phyloP scores from a whole-genome alignment of 64 coral and sea anemone genomes.

The Anthopleura sola region DNA sequence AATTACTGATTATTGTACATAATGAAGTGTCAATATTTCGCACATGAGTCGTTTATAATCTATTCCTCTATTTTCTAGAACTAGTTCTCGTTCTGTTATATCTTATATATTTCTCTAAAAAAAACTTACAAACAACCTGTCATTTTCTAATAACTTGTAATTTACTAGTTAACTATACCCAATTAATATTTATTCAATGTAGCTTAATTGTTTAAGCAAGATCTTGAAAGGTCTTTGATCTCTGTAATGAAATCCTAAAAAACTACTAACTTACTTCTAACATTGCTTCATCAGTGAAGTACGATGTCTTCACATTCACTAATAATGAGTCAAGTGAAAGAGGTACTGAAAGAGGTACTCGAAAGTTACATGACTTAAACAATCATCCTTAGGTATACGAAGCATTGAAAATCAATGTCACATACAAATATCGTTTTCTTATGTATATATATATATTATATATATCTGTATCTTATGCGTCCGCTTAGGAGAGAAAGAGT shows the following conservation, averaged over 20 bases:
- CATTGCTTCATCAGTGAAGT: background rate
- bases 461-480: background rate
- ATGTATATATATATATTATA: background rate
- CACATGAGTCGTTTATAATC: background rate
- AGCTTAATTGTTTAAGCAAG: conserved; percentile 5
- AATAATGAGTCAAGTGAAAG: no score
- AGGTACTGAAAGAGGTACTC: background rate
- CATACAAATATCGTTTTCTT: background rate
- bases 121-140: background rate
- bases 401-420: background rate
- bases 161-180: background rate
- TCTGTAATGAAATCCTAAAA: background rate
- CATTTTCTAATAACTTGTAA: background rate
- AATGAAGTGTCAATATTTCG: no score
- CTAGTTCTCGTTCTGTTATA: no score
- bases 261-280: background rate
- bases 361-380: background rate
- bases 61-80: background rate
- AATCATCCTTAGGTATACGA: background rate
- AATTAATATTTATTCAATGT: background rate
- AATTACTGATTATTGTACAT: background rate
- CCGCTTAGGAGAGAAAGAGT: background rate
- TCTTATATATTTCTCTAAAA: background rate
- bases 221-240: background rate
- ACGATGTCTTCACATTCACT: background rate